These are phyloP conservation scores for Leucoptera coffeella DNA, from an alignment of 2,888 invertebrate species.

Conservation along the genomic window DNA sequence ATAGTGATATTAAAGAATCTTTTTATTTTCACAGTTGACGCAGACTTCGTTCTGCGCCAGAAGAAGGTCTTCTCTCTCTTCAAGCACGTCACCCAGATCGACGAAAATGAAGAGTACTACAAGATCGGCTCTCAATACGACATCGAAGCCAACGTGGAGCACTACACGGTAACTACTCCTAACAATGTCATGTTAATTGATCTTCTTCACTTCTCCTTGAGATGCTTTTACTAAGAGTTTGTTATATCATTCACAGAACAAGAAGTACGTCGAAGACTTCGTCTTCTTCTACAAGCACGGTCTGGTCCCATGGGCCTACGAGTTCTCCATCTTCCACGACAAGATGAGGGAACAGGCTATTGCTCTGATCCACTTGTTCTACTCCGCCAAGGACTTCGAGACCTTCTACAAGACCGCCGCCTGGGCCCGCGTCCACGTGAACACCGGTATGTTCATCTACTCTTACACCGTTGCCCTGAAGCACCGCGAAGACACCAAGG, in stretches of 20 bases:
- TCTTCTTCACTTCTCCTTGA: constrained; percentile 20
- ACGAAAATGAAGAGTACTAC: constrained; percentile 22
- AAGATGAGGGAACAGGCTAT: constrained; percentile 38
- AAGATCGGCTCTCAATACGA: constrained; percentile 22
- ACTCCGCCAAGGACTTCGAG: constrained; percentile 54
- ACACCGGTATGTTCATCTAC: constrained; percentile 59
- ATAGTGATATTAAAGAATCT: constrained; percentile 23
- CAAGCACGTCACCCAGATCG: constrained; percentile 26
- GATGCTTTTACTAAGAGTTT: constrained; percentile 37
- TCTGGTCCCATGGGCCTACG: constrained; percentile 34
- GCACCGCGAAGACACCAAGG: constrained; percentile 52
- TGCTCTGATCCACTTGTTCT: constrained; percentile 50
- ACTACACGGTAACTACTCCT: constrained; percentile 21
- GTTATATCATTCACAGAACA: constrained; percentile 18
- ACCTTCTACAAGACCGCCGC: constrained; percentile 55
- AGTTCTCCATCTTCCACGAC: constrained; percentile 46
- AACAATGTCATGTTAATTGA: constrained; percentile 2
- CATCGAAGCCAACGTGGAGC: constrained; percentile 24
- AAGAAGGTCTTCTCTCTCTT: constrained; percentile 35
- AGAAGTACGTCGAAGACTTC: constrained; percentile 34
- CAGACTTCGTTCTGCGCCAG: constrained; percentile 29
- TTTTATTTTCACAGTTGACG: constrained; percentile 53
- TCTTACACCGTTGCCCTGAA: constrained; percentile 53
- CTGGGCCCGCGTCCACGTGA: constrained; percentile 51
- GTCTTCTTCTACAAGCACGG: constrained; percentile 27